Base-by-base conservation (phyloP, 2,113 vertebrate species). In the Amia ocellicauda region DNA sequence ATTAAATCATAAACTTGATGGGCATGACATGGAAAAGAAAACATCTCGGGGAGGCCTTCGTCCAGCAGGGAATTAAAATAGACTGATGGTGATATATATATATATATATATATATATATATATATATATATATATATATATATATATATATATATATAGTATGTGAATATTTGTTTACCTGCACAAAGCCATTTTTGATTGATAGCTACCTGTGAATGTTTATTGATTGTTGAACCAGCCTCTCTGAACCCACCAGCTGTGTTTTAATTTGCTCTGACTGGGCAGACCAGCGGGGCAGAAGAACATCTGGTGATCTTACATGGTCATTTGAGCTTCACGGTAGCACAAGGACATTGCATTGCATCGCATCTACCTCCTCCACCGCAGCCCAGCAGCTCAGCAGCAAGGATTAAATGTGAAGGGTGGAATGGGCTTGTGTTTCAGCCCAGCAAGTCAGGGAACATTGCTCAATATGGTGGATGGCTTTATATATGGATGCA, bases 371-470 rank as follows among this genome's bases (percentile, higher is more conserved):
- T n/a, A 36, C 31, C 31, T 4, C 31, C 31, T n/a, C 43, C 43
- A 4, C 17, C 14, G 17, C 13, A 47, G 14, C 13, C 17, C 13
- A 17, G 16, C 43, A 47, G 13, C 31, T 36, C 31, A 36, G 31
- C 5, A 14, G 43, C 13, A 47, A 47, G 13, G 17, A 3, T 16
- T 66, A 63, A 67, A 59, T 56, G 40, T 68, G 64, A 79, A 80
- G 76, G 74, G 69, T 49, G 42, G 47, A 74, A 64, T 68, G 66
- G 73, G 74, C 77, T 63, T 13, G n/a, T n/a, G n/a, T 66, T 76
- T 85, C 31, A 36, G 11, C 11, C 31, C 31, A 36, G 31, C 2
- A 36, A 36, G 11, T 36, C 31, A 36, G 31, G 11, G 2, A 36
- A 36, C 11, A 10, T 36, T 36, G 31, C 31, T 1, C n/a, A n/a